These are phyloP conservation scores for Drosophila flavopinicola DNA, from an alignment of 2,888 invertebrate species.

Conservation along the genomic window DNA sequence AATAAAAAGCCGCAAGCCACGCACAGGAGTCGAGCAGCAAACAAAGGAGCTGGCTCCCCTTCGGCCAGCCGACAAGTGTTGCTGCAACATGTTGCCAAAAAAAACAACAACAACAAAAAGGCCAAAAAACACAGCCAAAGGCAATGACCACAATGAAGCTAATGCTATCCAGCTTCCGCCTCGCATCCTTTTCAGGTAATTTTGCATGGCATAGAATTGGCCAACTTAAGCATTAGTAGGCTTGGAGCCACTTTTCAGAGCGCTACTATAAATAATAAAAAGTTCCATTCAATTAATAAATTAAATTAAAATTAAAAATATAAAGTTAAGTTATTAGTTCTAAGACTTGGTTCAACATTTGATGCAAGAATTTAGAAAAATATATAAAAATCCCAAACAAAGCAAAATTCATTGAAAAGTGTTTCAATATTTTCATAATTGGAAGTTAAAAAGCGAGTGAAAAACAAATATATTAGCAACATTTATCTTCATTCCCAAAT, in stretches of 20 bases:
- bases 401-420: no score
- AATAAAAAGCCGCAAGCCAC: slow-evolving; percentile 46
- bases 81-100: slow-evolving; percentile 56
- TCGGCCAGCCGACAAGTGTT: slow-evolving; percentile 64
- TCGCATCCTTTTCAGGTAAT: slow-evolving; percentile 67
- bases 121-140: slow-evolving; percentile 49
- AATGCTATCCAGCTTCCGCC: slow-evolving; percentile 63
- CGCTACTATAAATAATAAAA: slow-evolving; percentile 27
- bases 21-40: slow-evolving; percentile 32
- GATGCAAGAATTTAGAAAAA: no score
- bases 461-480: no score
- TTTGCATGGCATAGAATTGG: slow-evolving; percentile 55
- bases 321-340: no score
- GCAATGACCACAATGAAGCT: slow-evolving; percentile 52
- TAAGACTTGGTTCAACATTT: not conserved
- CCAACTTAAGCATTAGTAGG: slow-evolving; percentile 33
- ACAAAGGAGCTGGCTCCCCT: slow-evolving; percentile 51
- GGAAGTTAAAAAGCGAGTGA: no score
- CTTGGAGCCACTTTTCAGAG: slow-evolving; percentile 32
- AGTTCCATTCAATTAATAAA: no score
- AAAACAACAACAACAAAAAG: no score
- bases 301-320: not conserved
- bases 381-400: no score
- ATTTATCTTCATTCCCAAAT: no score
- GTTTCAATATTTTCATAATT: no score